Conservation (phyloP, 2,113 vertebrate species). For the Hemibates koningsi region DNA sequence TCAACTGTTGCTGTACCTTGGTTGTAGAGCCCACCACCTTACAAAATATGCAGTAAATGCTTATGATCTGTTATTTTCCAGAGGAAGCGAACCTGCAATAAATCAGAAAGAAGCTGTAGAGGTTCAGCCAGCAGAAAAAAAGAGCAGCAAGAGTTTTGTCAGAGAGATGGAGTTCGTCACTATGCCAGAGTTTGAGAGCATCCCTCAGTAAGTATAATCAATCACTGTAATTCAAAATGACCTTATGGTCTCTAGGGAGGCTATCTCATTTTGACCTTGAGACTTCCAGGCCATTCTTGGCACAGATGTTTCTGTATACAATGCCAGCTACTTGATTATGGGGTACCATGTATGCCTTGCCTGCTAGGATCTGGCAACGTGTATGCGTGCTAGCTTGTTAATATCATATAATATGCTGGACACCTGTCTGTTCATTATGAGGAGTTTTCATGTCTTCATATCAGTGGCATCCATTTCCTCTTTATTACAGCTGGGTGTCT, state of each 20-base stretch:
- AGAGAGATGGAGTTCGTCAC: constrained; percentile 68
- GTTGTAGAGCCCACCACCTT: neutral
- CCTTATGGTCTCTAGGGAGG: neutral
- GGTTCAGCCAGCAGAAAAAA: constrained; percentile 6
- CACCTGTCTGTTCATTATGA: neutral
- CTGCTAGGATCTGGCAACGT: neutral
- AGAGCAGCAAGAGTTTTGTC: constrained; percentile 20
- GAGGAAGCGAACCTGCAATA: neutral
- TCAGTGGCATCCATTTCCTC: neutral
- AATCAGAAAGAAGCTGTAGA: constrained; percentile 5
- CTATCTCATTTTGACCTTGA: neutral
- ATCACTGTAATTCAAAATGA: neutral
- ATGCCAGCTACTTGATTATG: neutral
- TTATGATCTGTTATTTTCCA: neutral
- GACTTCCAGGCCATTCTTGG: neutral
- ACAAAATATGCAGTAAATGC: neutral
- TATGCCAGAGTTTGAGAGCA: constrained; percentile 62
- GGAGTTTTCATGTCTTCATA: neutral
- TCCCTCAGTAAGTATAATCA: constrained; percentile 69
- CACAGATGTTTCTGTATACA: neutral
- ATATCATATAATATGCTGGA: neutral
- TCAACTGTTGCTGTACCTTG: neutral
- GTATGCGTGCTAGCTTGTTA: neutral
- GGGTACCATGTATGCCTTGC: neutral
- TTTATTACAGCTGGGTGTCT: neutral